Evolutionary conservation across 2,113 vertebrate species (phyloP), one percentile per base, ranked within the genome.

Genomic region (Tinamus guttatus): DNA sequence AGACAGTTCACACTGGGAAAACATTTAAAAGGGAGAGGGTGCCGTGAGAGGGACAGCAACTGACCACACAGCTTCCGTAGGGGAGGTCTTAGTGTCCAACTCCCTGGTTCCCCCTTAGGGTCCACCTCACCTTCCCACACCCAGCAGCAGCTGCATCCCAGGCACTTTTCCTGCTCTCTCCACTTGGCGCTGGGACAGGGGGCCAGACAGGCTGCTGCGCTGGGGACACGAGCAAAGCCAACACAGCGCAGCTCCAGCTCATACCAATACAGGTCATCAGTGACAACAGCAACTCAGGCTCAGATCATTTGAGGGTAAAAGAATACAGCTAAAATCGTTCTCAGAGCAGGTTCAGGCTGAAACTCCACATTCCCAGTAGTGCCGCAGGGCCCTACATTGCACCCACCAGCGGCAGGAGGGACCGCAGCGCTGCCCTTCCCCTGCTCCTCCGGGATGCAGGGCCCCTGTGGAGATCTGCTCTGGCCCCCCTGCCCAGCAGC

Each of bases 211-310:
- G 18, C 8, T 52, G 41, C 62, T 76, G 38, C 43, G 43, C 1
- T 34, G 19, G 73, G 52, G 58, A 80, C 22, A 56, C 1, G 0
- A 0, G 13, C 25, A 59, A 51, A 58, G 28, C 43, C 65, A 56
- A 43, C 34, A 3, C 32, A 15, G 25, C 1, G 2, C 9, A 69
- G 25, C 9, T 84, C 24, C 64, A 70, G 0, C 5, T 0, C 0
- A 67, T 15, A 74, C 30, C 25, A 83, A 49, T 0, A 2, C 3
- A 12, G 4, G 11, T 58, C 45, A 64, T 24, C 34, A 68, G 34
- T 40, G 43, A 22, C 3, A 0, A 13, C 30, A 62, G 25, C 1
- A 1, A 4, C 51, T 40, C 40, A 63, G 38, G 32, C 49, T 65
- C 28, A 80, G 17, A 11, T 40, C 32, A 32, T 63, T 74, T 1